Evolutionary conservation across 2,888 invertebrate genomes (phyloP).

Genomic region (Dioctria linearis): DNA sequence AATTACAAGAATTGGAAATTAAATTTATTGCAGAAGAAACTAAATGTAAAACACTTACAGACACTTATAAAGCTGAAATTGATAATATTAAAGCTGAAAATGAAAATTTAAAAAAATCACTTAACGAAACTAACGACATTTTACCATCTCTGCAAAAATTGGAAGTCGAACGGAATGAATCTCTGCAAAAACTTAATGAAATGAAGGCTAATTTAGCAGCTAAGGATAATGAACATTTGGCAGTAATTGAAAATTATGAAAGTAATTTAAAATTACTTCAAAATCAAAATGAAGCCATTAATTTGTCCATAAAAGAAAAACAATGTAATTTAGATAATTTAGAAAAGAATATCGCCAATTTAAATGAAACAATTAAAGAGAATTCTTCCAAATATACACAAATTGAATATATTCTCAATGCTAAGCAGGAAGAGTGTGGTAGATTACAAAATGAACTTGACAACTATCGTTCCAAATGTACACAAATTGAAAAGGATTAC

Average conservation of each 20-base stretch:
- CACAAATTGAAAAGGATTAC: conserved; percentile 67
- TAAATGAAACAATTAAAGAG: not conserved
- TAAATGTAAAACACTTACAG: not conserved
- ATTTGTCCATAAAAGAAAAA: not conserved
- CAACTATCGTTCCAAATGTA: conserved; percentile 36
- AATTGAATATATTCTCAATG: conserved; percentile 72
- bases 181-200: not conserved
- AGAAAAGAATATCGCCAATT: not conserved
- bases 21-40: not conserved
- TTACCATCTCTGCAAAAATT: not conserved
- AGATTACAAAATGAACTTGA: conserved; percentile 69
- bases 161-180: not conserved
- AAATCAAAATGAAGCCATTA: not conserved
- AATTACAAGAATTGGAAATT: not conserved
- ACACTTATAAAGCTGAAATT: not conserved
- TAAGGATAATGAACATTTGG: not conserved
- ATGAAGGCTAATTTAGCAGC: not conserved
- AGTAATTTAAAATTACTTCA: not conserved
- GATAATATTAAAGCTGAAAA: not conserved
- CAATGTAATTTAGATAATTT: not conserved
- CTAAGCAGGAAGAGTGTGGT: conserved; percentile 59
- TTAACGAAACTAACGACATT: not conserved
- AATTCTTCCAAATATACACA: conserved; percentile 67
- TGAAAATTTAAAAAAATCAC: not conserved
- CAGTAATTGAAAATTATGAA: not conserved